Conservation (phyloP, 2,888 invertebrate species). For the Drosophila emarginata region DNA sequence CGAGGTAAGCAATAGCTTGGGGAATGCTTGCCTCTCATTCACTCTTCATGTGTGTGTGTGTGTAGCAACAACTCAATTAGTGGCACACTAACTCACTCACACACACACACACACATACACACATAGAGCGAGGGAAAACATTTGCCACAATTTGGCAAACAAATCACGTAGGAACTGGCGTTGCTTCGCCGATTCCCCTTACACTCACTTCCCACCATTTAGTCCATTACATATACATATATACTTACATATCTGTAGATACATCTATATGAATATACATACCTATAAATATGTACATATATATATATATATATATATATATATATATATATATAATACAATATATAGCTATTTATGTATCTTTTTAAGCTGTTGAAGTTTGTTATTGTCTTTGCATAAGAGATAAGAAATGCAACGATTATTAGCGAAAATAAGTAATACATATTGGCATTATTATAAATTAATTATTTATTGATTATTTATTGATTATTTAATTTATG, state of each 20-base stretch:
- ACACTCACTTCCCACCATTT: background rate
- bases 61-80: constrained; percentile 54
- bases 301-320: background rate
- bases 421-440: too few species aligned
- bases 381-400: background rate
- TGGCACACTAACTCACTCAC: constrained; percentile 16
- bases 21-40: constrained; percentile 1
- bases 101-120: constrained; percentile 27
- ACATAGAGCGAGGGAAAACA: constrained; percentile 4
- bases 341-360: too few species aligned
- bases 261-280: background rate
- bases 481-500: too few species aligned
- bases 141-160: constrained; percentile 59
- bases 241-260: background rate
- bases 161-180: constrained; percentile 66
- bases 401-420: too few species aligned
- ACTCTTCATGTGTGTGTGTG: constrained; percentile 17
- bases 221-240: background rate
- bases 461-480: too few species aligned
- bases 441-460: too few species aligned
- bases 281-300: background rate
- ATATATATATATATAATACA: background rate
- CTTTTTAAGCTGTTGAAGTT: background rate
- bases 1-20: constrained; percentile 16
- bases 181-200: constrained; percentile 12